Conservation (phyloP, 2,113 vertebrate species). For the Cervus canadensis region DNA sequence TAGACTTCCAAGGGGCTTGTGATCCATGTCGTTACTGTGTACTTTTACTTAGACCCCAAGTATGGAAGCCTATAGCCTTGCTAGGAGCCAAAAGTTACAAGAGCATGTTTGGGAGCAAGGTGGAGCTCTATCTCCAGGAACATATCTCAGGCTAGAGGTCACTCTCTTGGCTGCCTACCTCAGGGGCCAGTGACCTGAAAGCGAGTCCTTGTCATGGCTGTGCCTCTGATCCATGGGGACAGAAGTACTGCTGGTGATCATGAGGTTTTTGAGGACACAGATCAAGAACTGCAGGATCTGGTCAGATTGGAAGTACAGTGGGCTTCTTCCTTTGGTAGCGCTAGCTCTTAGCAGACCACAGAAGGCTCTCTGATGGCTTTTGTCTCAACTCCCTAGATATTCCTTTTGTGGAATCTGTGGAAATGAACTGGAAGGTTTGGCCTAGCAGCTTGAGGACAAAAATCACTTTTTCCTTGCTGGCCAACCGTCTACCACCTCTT, state of each 20-base stretch:
- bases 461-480: neutral
- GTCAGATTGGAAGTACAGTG: neutral
- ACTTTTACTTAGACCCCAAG: neutral
- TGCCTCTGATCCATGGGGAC: neutral
- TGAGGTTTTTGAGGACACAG: neutral
- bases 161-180: neutral
- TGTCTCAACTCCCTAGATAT: neutral
- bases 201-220: neutral
- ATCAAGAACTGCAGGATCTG: neutral
- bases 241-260: neutral
- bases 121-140: neutral
- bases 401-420: neutral
- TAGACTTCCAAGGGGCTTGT: neutral
- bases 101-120: neutral
- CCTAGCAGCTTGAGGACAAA: neutral
- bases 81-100: neutral
- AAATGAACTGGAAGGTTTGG: neutral
- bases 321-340: neutral
- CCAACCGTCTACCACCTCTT: neutral
- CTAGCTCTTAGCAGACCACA: neutral
- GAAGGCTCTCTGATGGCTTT: neutral
- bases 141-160: neutral
- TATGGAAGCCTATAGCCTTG: neutral
- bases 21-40: neutral
- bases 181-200: neutral